Evolutionary conservation across 2,888 invertebrate genomes (phyloP), one percentile per base, ranked within the genome.

Genomic region (Syrista parreyssii): DNA sequence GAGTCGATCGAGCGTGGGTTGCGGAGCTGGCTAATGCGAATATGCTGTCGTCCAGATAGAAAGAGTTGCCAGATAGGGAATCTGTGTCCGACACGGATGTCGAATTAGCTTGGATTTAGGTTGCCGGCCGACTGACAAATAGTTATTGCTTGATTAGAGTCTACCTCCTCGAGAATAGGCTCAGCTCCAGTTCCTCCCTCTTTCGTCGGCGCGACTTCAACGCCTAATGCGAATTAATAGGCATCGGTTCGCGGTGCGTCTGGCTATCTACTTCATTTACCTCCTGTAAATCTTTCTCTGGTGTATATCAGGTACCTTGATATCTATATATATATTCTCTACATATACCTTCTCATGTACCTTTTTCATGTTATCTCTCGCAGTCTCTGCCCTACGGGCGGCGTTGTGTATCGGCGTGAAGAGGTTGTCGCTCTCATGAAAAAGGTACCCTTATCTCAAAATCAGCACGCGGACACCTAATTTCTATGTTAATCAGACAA

Each of bases 91-190:
- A 91, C 91, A 91, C 89, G 91, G 91, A 91, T 91, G 91, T 91
- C 91, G 91, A 91, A 91, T 91, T 91, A 91, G 91, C 91, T 90
- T 89, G 91, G 90, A 91, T 91, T 91, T 91, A 91, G 91, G 90
- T 91, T 91, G 90, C 89, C 89, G 88, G 86, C 88, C 88, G 88
- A 90, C 91, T 91, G 91, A 91, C 91, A 91, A 91, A 91, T 91
- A 91, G 91, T 91, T 91, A 90, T 91, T 91, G 91, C 91, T 91
- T 90, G 91, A 91, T 91, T 91, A 91, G 91, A 55, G 55, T 55
- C 55, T 55, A 23, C 55, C 55, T 55, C 23, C 55, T 55, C 55
- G 55, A 55, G 55, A 55, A 89, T 84, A 83, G 82, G 84, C 81
- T 55, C 55, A 55, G 55, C 23, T 6, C 9, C 9, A 9, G 55